Conservation (phyloP, 2,797 vertebrate species). For the Philypnodon macrostomus region DNA sequence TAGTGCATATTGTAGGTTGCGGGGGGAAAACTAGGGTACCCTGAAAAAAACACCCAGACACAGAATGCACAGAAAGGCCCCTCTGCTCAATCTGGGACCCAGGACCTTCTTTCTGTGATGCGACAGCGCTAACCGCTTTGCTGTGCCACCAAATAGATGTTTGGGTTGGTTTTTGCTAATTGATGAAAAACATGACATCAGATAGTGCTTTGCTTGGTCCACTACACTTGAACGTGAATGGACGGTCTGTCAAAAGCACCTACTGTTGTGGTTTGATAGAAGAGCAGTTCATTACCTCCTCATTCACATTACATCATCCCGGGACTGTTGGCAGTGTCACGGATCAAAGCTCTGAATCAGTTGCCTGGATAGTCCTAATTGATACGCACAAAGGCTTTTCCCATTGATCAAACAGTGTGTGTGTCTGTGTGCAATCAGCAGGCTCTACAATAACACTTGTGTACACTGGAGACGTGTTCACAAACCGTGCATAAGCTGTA, state of each 20-base stretch:
- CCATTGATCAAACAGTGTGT: constrained; percentile 37
- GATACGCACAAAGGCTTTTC: constrained; percentile 18
- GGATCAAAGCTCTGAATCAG: constrained; percentile 32
- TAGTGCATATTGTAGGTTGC: too few relatives aligned
- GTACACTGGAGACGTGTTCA: too few relatives aligned
- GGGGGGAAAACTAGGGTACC: too few relatives aligned
- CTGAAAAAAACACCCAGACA: too few relatives aligned
- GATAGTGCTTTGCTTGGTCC: too few relatives aligned
- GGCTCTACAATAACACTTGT: constrained; percentile 54
- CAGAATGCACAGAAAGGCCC: too few relatives aligned
- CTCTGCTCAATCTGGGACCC: too few relatives aligned
- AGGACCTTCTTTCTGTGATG: too few relatives aligned
- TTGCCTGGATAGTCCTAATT: constrained; percentile 26
- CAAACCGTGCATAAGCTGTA: constrained; percentile 68
- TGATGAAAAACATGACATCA: too few relatives aligned
- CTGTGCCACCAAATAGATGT: neutral
- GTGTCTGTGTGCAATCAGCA: constrained; percentile 53
- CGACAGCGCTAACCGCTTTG: too few relatives aligned
- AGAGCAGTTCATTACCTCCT: constrained; percentile 15
- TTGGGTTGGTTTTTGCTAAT: neutral
- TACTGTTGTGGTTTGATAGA: constrained; percentile 18
- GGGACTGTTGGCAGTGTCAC: constrained; percentile 5
- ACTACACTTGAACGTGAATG: constrained; percentile 9
- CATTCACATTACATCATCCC: constrained; percentile 34
- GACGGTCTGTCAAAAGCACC: neutral